A percentile compares a stretch with the other conserved stretches of the same genome.
These are phyloP conservation scores for Urocolius indicus DNA, from an alignment of 2,113 vertebrate genomes.

Conservation along the genomic window DNA sequence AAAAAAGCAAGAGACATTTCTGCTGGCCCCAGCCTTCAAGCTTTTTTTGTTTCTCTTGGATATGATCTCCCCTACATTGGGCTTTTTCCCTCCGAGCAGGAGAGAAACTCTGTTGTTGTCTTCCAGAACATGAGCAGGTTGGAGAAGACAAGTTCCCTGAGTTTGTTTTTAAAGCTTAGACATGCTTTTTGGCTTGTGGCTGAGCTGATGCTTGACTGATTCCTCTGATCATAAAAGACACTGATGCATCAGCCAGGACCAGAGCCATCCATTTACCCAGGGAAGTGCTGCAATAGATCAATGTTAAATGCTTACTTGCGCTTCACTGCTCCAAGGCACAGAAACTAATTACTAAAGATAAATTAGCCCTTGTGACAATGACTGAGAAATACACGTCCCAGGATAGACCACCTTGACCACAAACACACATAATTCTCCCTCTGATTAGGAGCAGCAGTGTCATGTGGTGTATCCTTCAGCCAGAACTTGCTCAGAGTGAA, in stretches of 20 bases:
- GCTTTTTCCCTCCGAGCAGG: not conserved
- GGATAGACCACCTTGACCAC: slow-evolving; percentile 42
- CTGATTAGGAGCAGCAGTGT: not conserved
- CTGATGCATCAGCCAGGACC: slow-evolving; percentile 12
- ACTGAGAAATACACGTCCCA: slow-evolving; percentile 39
- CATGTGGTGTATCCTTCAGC: not conserved
- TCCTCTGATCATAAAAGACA: slow-evolving; percentile 32
- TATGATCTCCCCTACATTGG: not conserved
- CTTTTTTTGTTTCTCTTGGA: not conserved
- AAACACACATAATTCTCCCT: slow-evolving; percentile 18
- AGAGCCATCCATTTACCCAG: slow-evolving; percentile 46
- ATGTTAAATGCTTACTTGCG: slow-evolving; percentile 55
- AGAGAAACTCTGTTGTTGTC: not conserved
- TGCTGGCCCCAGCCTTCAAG: not conserved
- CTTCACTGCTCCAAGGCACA: slow-evolving; percentile 53
- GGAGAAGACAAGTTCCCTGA: not conserved
- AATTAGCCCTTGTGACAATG: slow-evolving; percentile 61
- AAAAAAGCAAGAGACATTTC: not conserved
- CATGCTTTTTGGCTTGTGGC: not conserved
- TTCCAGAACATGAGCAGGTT: not conserved
- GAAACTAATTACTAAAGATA: slow-evolving; percentile 67
- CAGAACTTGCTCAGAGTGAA: fast-evolving
- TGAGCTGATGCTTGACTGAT: slow-evolving; percentile 15
- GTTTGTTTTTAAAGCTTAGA: not conserved
- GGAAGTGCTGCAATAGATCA: slow-evolving; percentile 61